Conservation (phyloP, 2,888 invertebrate genomes). For the Eutolmus rufibarbis region DNA sequence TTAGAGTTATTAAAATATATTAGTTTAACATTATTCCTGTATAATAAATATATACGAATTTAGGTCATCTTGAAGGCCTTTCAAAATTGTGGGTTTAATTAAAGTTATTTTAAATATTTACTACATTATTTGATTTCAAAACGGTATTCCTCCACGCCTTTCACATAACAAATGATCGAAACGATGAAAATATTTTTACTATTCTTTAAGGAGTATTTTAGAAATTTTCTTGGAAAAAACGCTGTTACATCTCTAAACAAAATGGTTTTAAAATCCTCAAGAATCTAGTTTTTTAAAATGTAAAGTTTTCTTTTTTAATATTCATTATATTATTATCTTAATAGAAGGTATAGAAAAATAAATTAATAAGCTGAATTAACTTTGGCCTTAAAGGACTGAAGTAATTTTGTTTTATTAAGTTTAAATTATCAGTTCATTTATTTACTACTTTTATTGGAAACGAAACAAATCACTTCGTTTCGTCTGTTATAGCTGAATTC, state of each 20-base stretch:
- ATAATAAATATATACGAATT: background rate
- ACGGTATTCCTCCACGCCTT: too few relatives aligned
- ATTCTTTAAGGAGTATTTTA: too few relatives aligned
- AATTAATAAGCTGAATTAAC: too few relatives aligned
- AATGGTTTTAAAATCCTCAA: too few relatives aligned
- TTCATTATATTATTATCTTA: background rate
- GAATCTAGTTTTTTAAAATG: too few relatives aligned
- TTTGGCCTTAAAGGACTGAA: background rate
- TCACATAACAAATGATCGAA: too few relatives aligned
- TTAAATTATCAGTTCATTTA: background rate
- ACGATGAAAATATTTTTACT: too few relatives aligned
- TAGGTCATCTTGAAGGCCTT: background rate
- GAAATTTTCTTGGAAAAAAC: too few relatives aligned
- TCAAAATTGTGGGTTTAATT: background rate
- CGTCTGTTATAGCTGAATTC: background rate
- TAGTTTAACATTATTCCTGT: background rate
- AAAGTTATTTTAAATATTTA: background rate
- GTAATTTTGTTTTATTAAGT: background rate
- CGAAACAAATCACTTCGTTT: background rate
- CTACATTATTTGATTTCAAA: too few relatives aligned
- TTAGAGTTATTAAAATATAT: background rate
- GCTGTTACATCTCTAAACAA: too few relatives aligned
- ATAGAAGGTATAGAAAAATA: background rate
- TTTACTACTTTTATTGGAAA: background rate
- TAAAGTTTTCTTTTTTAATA: too few relatives aligned